Evolutionary conservation across 2,888 invertebrate species (phyloP).

Genomic region (Nymphalis c-album): DNA sequence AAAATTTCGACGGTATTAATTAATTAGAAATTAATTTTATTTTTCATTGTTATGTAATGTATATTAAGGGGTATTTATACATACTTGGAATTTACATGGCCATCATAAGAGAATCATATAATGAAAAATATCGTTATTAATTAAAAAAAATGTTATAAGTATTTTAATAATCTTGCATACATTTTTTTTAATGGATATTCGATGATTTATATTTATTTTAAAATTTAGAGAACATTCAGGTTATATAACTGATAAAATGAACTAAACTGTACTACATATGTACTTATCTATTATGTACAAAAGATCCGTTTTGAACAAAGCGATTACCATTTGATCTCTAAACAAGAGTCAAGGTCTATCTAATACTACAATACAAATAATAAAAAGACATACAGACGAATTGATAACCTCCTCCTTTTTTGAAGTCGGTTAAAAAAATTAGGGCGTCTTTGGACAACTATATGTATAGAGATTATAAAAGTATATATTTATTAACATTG

Average conservation of each 20-base stretch:
- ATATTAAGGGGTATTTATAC: too few relatives aligned
- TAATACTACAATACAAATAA: conserved; percentile 4
- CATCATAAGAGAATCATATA: too few relatives aligned
- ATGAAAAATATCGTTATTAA: too few relatives aligned
- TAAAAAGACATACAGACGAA: too few relatives aligned
- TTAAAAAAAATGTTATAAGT: too few relatives aligned
- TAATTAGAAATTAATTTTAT: too few relatives aligned
- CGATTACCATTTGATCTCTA: conserved; percentile 9
- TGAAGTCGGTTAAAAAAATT: too few relatives aligned
- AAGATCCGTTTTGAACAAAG: conserved; percentile 1
- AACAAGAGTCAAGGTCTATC: conserved; percentile 5
- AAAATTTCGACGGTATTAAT: too few relatives aligned
- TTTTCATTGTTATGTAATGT: too few relatives aligned
- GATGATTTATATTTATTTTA: neutral
- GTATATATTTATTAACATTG: conserved; percentile 45
- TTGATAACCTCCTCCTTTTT: too few relatives aligned
- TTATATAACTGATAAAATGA: neutral
- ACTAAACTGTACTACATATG: neutral
- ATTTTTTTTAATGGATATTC: neutral
- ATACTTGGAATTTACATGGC: too few relatives aligned
- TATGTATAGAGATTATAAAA: conserved; percentile 21
- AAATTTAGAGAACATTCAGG: neutral
- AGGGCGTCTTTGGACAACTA: conserved; percentile 4
- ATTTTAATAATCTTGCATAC: too few relatives aligned
- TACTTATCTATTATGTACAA: neutral